These are phyloP conservation scores for Hyles euphorbiae DNA, from an alignment of 1,140 invertebrate species.

Conservation along the genomic window DNA sequence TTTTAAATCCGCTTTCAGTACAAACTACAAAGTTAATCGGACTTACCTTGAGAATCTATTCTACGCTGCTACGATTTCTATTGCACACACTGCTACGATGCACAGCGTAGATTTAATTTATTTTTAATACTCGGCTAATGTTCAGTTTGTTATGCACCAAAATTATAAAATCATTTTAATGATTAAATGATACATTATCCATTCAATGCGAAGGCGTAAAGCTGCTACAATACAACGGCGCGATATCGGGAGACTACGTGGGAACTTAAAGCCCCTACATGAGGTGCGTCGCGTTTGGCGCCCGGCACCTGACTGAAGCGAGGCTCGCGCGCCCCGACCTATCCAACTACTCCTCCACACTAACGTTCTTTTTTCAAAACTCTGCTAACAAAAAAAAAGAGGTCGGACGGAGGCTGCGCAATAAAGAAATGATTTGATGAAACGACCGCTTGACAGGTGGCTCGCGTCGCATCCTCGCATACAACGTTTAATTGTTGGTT, in stretches of 20 bases:
- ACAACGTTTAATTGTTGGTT: slow-evolving; percentile 61
- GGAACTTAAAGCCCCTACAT: slow-evolving; percentile 24
- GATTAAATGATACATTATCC: not conserved
- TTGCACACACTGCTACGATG: slow-evolving; percentile 43
- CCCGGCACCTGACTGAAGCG: slow-evolving; percentile 65
- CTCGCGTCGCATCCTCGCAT: slow-evolving; percentile 57
- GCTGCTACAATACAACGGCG: slow-evolving; percentile 18
- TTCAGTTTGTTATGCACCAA: slow-evolving; percentile 23
- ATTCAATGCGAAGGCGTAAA: slow-evolving; percentile 2
- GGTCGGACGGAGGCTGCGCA: slow-evolving; percentile 62
- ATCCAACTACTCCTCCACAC: slow-evolving; percentile 59
- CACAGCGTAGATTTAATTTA: slow-evolving; percentile 25
- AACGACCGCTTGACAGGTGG: slow-evolving; percentile 70
- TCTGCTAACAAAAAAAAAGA: slow-evolving; percentile 65
- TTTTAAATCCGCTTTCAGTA: no score
- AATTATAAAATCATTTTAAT: slow-evolving; percentile 31
- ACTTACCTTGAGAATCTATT: slow-evolving; percentile 45
- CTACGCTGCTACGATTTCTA: slow-evolving; percentile 32
- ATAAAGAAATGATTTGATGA: slow-evolving; percentile 74
- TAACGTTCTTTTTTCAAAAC: slow-evolving; percentile 64
- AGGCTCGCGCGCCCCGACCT: slow-evolving; percentile 69
- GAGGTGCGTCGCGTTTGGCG: slow-evolving; percentile 58
- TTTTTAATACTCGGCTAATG: not conserved
- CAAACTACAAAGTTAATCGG: no score
- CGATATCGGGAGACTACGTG: slow-evolving; percentile 34